These are phyloP conservation scores for Neodiprion fabricii DNA, from an alignment of 1,140 invertebrate genomes.

Conservation along the genomic window DNA sequence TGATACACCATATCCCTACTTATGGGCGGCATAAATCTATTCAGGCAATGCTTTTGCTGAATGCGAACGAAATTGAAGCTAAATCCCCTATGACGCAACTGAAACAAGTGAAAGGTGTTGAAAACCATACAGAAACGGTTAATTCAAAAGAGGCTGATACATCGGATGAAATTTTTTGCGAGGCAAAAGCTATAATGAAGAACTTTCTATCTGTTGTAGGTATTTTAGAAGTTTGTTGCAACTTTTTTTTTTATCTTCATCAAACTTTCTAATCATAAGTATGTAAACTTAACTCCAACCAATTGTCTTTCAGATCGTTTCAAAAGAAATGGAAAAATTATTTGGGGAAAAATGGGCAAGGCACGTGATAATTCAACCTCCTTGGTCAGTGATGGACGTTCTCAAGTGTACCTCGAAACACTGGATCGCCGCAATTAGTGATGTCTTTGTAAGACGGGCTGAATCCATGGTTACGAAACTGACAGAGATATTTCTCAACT, in stretches of 20 bases:
- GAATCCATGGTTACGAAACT: conserved; percentile 40
- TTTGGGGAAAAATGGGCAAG: conserved; percentile 50
- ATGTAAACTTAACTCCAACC: background rate
- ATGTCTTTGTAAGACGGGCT: conserved; percentile 41
- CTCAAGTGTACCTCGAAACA: conserved; percentile 56
- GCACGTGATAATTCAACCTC: conserved; percentile 49
- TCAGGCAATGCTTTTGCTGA: conserved; percentile 47
- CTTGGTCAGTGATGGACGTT: conserved; percentile 46
- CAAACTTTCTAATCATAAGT: conserved; percentile 13
- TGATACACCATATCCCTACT: conserved; percentile 46
- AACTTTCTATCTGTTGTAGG: conserved; percentile 42
- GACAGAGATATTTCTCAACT: conserved; percentile 30
- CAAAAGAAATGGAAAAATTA: conserved; percentile 46
- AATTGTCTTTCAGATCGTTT: conserved; percentile 45
- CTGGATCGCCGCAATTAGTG: conserved; percentile 52
- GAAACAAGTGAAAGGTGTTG: background rate
- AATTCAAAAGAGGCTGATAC: conserved; percentile 34
- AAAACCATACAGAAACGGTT: background rate
- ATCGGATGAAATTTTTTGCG: conserved; percentile 43
- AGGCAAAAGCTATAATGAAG: conserved; percentile 40
- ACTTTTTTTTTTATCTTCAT: background rate
- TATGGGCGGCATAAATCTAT: conserved; percentile 44
- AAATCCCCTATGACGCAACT: background rate
- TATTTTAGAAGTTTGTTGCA: conserved; percentile 16
- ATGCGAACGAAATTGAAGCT: conserved; percentile 9